Evolutionary conservation across 2,888 invertebrate species (phyloP), one percentile per base, ranked within the genome.

Genomic region (Hipparchia semele): DNA sequence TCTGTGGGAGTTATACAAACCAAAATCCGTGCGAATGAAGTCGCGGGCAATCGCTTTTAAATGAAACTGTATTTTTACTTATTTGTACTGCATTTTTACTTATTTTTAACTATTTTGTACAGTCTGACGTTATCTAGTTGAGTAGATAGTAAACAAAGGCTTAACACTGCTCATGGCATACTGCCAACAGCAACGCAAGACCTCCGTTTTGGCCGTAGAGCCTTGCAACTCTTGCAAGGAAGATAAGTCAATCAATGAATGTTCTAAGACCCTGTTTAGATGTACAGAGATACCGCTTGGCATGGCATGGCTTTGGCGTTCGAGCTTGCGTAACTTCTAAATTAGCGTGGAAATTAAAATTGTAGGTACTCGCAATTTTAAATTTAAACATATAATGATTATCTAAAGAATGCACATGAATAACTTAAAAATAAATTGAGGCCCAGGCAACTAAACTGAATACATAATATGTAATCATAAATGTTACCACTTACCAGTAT

Each of bases 171-270:
- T 62, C 62, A 23, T 72, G 72, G 72, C 72, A 68, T 13, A 13
- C 62, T 13, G 61, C 72, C 72, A 72, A 64, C 33, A 68, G 61
- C 56, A 68, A 64, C 62, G 58, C 58, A 68, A 62, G 68, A 59
- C 68, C 59, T 59, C 61, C 33, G 60, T 5, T 61, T 53, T 51
- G 60, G 59, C 59, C 12, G 23, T 61, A 53, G 68, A 51, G 39
- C 60, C 51, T 53, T 39, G 69, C 39, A 12, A 51, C n/a, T 51
- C 51, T 53, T 39, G 69, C 39, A 12, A 60, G 69, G 62, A 49
- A 69, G 60, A 60, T 69, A 69, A 69, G 60, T 60, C 69, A 61
- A 69, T 69, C 69, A 39, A 69, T 61, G 58, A 59, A 68, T 12
- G 53, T 51, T 69, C 62, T 49, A 13, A 64, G 62, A 56, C 23